Base-by-base conservation (phyloP, 1,140 invertebrate species). In the Anadara kagoshimensis region DNA sequence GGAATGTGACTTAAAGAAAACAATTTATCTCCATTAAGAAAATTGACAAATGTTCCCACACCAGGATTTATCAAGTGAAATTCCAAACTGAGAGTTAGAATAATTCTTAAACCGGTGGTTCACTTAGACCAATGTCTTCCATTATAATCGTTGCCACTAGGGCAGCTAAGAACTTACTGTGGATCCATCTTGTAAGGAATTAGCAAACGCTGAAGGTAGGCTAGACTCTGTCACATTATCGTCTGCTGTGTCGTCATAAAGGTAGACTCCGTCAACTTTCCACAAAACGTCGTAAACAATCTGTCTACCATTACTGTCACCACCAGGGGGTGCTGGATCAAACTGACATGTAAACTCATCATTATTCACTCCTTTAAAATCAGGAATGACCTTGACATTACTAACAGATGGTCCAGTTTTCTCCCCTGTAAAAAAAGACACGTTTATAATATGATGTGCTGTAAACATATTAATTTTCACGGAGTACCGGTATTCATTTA, bases 281-380 rank as follows among this genome's bases (percentile, higher is more conserved):
- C 81, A 83, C n/a, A 83, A 63, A 1, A 83, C 69, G 64, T 75
- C 56, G 18, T 75, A 76, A 2, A 65, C 61, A 14, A 80, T 44
- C 16, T 24, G 49, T 8, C 24, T 57, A 11, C 4, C 36, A 5
- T 29, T 24, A 16, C 18, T 18, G 11, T 43, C 26, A 4, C 12
- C 2, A 63, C 24, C 24, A 10, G 14, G 5, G 29, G 29, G 29
- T 12, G 74, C 14, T 10, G n/a, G 5, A 8, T 61, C 44, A 71
- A 77, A 83, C 1, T 59, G 36, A 69, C 81, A 83, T 43, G 44
- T 72, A 36, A 80, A 80, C 0, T 24, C 71, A 65, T 83, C 81
- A 57, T 69, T 57, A 18, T 76, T 78, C 12, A 76, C 74, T 0
- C 74, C 81, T 22, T 57, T 43, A 63, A 77, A 83, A 1, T 18